Evolutionary conservation across 92 coral and sea anemone genomes (phyloP), one percentile per base, ranked within the genome.

Genomic region (Phenganax marumi): DNA sequence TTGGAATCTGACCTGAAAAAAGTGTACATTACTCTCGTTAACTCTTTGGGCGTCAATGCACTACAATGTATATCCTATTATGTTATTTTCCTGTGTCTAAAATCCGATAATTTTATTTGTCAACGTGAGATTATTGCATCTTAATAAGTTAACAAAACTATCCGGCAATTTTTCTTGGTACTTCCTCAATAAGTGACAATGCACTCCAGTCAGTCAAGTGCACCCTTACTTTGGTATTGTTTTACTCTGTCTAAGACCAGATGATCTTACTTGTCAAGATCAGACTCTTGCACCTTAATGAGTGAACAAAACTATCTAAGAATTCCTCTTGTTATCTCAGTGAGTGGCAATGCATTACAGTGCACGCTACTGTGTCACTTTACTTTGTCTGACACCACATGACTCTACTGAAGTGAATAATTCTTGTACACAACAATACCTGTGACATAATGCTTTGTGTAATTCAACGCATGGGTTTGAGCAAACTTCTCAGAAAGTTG

Each of bases 401-500:
- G 43, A 33, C 4, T 33, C 43, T 33, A 33, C 43, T 33, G 1
- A 10, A 54, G 50, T 43, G 17, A 19, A 39, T 51, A 8, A 58
- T 56, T 17, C 68, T 64, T 61, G n/a, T 75, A 26, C 24, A 26
- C 50, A 51, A 77, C 43, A 62, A 17, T 84, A 96, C 97, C 99
- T 84, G 99, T 89, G 13, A 92, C 93, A 85, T 92, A 91, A 71
- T 96, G 99, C 86, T 96, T 96, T 66, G 97, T 86, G 77, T 84
- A 91, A 60, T 88, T 91, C 61, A 96, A 79, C 12, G 91, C 97
- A 76, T 96, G 99, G 56, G 93, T 91, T 94, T 92, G 93, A 17
- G 99, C 97, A 87, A 96, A 96, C 85, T 96, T 96, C 83, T 96
- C 99, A 61, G 99, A 91, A 56, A 96, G 84, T 52, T 91, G 78